Evolutionary conservation across 2,113 vertebrate genomes (phyloP), one percentile per base, ranked within the genome.

Genomic region (Gallinago paraguaiae): DNA sequence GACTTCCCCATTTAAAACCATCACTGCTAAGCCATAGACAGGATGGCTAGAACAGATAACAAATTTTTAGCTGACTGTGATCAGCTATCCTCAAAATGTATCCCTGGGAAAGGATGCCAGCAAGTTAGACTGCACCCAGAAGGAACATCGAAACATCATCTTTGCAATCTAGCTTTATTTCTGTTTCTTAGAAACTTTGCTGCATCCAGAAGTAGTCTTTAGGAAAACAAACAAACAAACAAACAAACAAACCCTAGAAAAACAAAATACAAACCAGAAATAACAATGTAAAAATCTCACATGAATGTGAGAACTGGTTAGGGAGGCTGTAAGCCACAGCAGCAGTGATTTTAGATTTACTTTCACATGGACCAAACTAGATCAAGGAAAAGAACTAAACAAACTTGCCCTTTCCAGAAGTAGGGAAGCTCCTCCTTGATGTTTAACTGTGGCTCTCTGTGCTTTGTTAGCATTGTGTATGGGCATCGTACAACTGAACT

Each of bases 341-440:
- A 61, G 7, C 43, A 45, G 25, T 64, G 60, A 35, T 81, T 53
- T 89, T 22, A 61, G 27, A 61, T 81, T 92, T 89, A 20, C 53
- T 93, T 96, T 92, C 76, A 43, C 22, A 7, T 46, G 28, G 41
- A 77, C 68, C 60, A 83, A 79, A 96, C 91, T 37, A 94, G 61
- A 77, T 33, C 17, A 64, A 76, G 33, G 54, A 87, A 91, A 69
- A 61, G 53, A 72, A 77, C 35, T 79, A 76, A 93, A 86, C 31
- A 72, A 92, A 80, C 77, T 63, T 85, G 28, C 57, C 71, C 20
- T 90, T 95, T 69, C 41, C 45, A 86, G 53, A 69, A 93, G 68
- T 3, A 39, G 39, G 30, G 61, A 76, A 30, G 31, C 22, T 91
- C 25, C 57, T 82, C 27, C 37, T 65, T 71, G 37, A 13, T 76